Evolutionary conservation across 2,888 invertebrate genomes (phyloP), one percentile per base, ranked within the genome.

Genomic region (Glyphotaelius pellucidus): DNA sequence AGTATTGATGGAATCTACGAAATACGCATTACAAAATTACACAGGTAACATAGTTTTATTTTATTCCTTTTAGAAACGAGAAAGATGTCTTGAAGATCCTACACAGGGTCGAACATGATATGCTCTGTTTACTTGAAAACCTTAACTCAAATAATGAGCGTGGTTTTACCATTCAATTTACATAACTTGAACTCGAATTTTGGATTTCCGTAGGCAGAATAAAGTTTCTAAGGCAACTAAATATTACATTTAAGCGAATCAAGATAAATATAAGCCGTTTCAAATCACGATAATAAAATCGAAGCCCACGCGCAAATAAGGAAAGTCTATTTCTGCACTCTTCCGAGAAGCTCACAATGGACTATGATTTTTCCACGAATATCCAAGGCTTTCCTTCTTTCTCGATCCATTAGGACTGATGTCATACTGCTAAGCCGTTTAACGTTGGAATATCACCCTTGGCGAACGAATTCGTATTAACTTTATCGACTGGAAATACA

Each of bases 401-500:
- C 83, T 83, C 38, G 32, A 35, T 38, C 38, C 83, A 83, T 83
- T 83, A 83, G 31, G 25, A 38, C 32, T 15, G 35, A 38, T 83
- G 35, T 38, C 35, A 83, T 83, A 83, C 83, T 83, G 25, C 32
- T 83, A 90, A 90, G 89, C 31, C 80, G 81, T 90, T 90, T 80
- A 90, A 80, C 80, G 80, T 80, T 80, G 89, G 89, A 90, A 90
- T 90, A 79, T 90, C 89, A 90, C 89, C 80, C 80, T 90, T 80
- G 80, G 80, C 80, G 89, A 90, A 90, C 35, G 89, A 90, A 80
- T 67, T 89, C 88, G 88, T 90, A 89, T 93, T 93, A 93, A 93
- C 91, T 93, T 93, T 93, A 93, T 93, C 90, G 93, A 92, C 89
- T 93, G 93, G 93, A 93, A 93, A 93, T 91, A 92, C 92, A 89